Conservation (phyloP, 2,888 invertebrate genomes). For the Calephelis perditalis region DNA sequence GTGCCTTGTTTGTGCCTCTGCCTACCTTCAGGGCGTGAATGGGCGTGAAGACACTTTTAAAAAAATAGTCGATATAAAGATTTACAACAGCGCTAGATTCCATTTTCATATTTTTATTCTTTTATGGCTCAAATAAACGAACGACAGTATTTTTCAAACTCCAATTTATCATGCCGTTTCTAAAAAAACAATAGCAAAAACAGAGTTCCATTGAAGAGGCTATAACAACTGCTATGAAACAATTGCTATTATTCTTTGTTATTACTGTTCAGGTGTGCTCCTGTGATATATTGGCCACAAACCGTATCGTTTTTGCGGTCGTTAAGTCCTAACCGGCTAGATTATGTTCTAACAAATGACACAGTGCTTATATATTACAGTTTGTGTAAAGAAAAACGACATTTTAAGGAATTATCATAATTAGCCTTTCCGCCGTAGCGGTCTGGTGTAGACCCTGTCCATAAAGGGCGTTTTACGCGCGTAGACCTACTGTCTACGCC, state of each 20-base stretch:
- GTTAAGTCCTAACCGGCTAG: constrained; percentile 22
- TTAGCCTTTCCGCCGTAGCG: too few relatives aligned
- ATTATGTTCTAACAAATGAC: constrained; percentile 18
- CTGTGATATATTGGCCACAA: constrained; percentile 58
- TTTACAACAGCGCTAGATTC: too few relatives aligned
- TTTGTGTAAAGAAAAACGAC: too few relatives aligned
- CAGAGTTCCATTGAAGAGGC: constrained; percentile 56
- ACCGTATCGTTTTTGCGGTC: constrained; percentile 56
- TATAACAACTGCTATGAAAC: constrained; percentile 65
- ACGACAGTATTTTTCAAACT: constrained; percentile 6
- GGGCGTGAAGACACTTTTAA: too few relatives aligned
- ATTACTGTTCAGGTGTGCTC: constrained; percentile 70
- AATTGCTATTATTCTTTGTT: constrained; percentile 69
- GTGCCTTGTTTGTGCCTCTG: too few relatives aligned
- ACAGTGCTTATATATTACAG: too few relatives aligned
- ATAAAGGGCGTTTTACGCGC: too few relatives aligned
- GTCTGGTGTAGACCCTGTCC: too few relatives aligned
- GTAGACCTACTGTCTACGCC: too few relatives aligned
- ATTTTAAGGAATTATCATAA: too few relatives aligned
- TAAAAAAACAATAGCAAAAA: constrained; percentile 12
- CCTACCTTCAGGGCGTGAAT: too few relatives aligned
- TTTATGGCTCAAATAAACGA: background rate
- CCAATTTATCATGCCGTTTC: constrained; percentile 11
- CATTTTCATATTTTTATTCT: background rate
- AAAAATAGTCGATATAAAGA: too few relatives aligned